Evolutionary conservation across 30 jellyfish, hydroid and myxozoan species (phyloP).

Genomic region (Catostylus mosaicus): DNA sequence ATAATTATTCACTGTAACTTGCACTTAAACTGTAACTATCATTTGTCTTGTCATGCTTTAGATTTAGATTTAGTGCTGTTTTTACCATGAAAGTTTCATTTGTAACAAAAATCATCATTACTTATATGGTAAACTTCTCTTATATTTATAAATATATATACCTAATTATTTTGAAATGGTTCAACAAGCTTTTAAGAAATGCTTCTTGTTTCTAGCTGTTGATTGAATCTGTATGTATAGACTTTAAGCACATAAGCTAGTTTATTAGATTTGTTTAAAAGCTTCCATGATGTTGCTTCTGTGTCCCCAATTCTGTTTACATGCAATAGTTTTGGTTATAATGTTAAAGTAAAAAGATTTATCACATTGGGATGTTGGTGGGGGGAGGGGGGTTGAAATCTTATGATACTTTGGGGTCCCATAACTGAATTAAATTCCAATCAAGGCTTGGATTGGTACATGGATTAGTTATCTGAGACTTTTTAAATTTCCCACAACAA

Average conservation of each 20-base stretch:
- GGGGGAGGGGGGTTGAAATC: no score
- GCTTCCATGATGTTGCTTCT: not conserved
- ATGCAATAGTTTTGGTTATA: no score
- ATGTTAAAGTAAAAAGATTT: no score
- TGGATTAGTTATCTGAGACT: no score
- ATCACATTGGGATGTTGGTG: no score
- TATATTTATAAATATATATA: not conserved
- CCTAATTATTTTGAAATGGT: not conserved
- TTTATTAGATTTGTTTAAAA: not conserved
- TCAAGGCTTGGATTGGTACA: no score
- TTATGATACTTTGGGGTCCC: no score
- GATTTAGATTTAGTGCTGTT: not conserved
- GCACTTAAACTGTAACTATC: no score
- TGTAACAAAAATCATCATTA: not conserved
- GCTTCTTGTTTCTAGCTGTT: constrained; percentile 8
- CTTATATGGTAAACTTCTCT: not conserved
- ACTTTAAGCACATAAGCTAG: not conserved
- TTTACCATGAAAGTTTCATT: not conserved
- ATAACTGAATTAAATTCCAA: no score
- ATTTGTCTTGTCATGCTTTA: not conserved
- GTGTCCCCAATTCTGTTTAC: no score
- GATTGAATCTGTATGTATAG: not conserved
- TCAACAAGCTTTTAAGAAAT: not conserved
- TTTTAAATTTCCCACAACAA: no score
- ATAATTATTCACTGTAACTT: not conserved